Evolutionary conservation across 2,797 vertebrate species (phyloP).

Genomic region (Choloepus didactylus): DNA sequence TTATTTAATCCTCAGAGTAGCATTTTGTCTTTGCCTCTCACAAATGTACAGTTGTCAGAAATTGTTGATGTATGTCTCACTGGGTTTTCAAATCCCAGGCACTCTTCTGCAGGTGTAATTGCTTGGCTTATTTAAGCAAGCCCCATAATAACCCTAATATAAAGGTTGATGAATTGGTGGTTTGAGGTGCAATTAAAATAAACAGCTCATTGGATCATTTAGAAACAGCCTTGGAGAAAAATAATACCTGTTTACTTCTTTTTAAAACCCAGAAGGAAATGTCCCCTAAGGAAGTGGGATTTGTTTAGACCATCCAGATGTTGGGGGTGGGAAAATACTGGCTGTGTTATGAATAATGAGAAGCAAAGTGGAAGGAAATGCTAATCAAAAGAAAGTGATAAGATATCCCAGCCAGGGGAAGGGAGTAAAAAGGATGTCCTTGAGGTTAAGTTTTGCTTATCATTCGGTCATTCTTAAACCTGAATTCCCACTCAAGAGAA

Average conservation of each 20-base stretch:
- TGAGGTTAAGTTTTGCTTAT: conserved; percentile 16
- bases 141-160: not conserved
- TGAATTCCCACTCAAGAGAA: not conserved
- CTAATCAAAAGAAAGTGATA: conserved; percentile 63
- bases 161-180: not conserved
- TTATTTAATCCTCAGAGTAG: conserved; percentile 21
- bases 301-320: conserved; percentile 39
- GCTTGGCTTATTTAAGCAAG: not conserved
- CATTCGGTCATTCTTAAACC: not conserved
- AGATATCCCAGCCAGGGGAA: not conserved
- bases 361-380: conserved; percentile 72
- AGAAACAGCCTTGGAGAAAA: conserved; percentile 36
- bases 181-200: conserved; percentile 17
- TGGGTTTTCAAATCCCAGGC: not conserved
- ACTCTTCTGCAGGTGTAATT: not conserved
- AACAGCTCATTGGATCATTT: conserved; percentile 10
- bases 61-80: not conserved
- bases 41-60: not conserved
- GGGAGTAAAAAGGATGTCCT: conserved; percentile 54
- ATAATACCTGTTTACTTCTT: conserved; percentile 51
- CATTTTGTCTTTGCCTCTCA: not conserved
- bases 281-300: conserved; percentile 22
- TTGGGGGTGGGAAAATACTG: conserved; percentile 4
- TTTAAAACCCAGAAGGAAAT: conserved; percentile 55
- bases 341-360: conserved; percentile 77